Evolutionary conservation across 2,113 vertebrate genomes (phyloP), one percentile per base, ranked within the genome.

Genomic region (Picathartes gymnocephalus): DNA sequence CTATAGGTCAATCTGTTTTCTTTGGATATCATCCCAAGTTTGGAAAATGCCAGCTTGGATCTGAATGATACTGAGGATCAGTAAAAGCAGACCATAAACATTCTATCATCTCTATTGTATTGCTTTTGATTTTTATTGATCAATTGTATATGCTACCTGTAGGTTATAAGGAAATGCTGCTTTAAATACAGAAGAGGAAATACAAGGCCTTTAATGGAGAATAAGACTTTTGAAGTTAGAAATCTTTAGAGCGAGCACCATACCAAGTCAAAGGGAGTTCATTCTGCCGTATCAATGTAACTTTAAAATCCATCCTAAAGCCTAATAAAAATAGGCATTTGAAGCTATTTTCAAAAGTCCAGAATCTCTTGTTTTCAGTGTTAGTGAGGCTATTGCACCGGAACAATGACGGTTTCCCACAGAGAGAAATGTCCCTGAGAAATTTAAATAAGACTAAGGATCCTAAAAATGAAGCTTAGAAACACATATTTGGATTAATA

Each of bases 391-490:
- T 73, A 31, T n/a, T n/a, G 22, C 17, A 57, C 19, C 56, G 80
- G 24, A 69, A 27, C 1, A 37, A 57, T 19, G 2, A 53, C 13
- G 3, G 5, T 30, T 89, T 84, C 28, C 33, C 12, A 42, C 7
- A 37, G 0, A 17, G 61, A 61, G 10, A 42, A 66, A 42, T 25
- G 1, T 35, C 21, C 22, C 0, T 0, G 5, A 58, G 37, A 45
- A 17, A 6, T 57, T 72, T 33, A 61, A 51, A 23, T 33, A 54
- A 70, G 5, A 33, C 5, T n/a, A 25, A 50, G 10, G 6, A 60
- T n/a, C 5, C 14, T 71, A 45, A 84, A 74, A 51, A 3, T 6
- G 3, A 87, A 81, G 11, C 9, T 70, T 66, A 87, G 47, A 68
- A 61, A 45, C 91, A 47, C 4, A 23, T 33, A 6, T 8, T 71